These are phyloP conservation scores for Gopherus evgoodei DNA, from an alignment of 2,113 vertebrate genomes.

Conservation along the genomic window DNA sequence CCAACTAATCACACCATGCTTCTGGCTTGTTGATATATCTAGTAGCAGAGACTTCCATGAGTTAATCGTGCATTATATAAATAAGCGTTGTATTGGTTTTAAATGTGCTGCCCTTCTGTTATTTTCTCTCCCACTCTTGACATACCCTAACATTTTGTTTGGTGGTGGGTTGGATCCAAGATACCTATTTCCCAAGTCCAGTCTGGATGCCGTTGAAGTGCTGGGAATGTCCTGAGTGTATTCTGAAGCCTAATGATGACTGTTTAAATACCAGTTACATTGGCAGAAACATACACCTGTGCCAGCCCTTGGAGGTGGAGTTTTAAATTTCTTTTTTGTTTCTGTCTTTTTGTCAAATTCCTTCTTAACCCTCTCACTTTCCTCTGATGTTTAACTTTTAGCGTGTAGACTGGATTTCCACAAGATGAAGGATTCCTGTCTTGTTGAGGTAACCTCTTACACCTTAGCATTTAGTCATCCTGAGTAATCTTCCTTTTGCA, in stretches of 20 bases:
- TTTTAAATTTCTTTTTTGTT: background rate
- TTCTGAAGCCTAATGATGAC: background rate
- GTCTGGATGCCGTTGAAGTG: accelerated
- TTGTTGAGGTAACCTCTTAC: background rate
- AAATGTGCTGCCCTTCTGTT: background rate
- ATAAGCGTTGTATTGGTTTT: accelerated
- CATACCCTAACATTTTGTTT: background rate
- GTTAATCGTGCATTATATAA: background rate
- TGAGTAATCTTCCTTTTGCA: background rate
- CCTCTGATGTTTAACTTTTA: background rate
- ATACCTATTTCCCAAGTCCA: background rate
- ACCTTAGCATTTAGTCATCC: background rate
- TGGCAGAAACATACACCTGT: background rate
- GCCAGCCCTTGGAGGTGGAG: background rate
- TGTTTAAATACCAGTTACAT: background rate
- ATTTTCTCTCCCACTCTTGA: background rate
- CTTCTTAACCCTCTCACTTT: background rate
- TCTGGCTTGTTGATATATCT: background rate
- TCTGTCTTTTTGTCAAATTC: background rate
- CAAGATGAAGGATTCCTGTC: background rate
- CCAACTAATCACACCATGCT: background rate
- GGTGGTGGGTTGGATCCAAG: background rate
- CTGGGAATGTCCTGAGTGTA: accelerated
- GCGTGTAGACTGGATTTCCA: background rate
- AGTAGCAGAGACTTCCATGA: background rate